Evolutionary conservation across 2,113 vertebrate genomes (phyloP).

Genomic region (Oophaga pumilio): DNA sequence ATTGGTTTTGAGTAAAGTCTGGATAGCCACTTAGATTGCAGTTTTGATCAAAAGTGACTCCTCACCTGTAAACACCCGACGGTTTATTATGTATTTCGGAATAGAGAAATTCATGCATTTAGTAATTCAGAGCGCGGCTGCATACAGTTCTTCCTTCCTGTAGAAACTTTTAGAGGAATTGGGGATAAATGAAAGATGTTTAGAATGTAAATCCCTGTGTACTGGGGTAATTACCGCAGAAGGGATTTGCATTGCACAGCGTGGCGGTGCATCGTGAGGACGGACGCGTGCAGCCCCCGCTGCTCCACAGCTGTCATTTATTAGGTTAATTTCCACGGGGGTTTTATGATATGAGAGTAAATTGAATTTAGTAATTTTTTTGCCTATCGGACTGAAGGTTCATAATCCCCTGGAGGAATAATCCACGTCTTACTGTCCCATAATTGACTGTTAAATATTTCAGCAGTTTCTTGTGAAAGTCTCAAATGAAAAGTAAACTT

Average conservation of each 20-base stretch:
- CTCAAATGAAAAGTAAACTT: background rate
- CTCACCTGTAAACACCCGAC: too few species aligned
- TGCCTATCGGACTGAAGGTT: background rate
- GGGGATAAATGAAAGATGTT: background rate
- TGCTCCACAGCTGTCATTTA: background rate
- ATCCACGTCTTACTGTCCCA: background rate
- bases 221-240: background rate
- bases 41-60: too few species aligned
- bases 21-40: too few species aligned
- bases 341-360: background rate
- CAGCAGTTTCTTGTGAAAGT: background rate
- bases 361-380: background rate
- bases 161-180: background rate
- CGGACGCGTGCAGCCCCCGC: background rate
- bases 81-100: too few species aligned
- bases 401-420: conserved; percentile 14
- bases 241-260: background rate
- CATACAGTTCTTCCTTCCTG: background rate
- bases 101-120: too few species aligned
- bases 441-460: conserved; percentile 34
- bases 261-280: background rate
- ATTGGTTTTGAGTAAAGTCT: too few species aligned
- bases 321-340: background rate
- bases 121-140: too few species aligned
- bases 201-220: background rate